Evolutionary conservation across 2,113 vertebrate genomes (phyloP), one percentile per base, ranked within the genome.

Genomic region (Mesoclemmys tuberculata): DNA sequence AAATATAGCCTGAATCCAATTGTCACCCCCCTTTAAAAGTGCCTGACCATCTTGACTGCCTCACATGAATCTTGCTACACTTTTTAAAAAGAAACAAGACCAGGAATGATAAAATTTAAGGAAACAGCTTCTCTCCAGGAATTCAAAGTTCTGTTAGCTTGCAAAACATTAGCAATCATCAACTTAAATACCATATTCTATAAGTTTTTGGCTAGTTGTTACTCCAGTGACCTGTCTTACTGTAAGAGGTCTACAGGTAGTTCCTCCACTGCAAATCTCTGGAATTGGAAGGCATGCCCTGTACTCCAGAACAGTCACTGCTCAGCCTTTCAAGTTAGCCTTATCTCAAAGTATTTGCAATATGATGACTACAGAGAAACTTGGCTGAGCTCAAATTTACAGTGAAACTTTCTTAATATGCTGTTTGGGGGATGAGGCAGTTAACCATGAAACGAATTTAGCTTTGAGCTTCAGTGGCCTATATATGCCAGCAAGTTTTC

Each of bases 371-470:
- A 85, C 80, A 95, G 85, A 96, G 95, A 96, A 91, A 80, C 31
- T 64, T 80, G 85, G 14, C 71, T 31, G 52, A 77, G 84, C 80
- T 93, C 89, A 91, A 90, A 93, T 91, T 91, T 96, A 78, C 49
- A 80, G 56, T 31, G 71, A 85, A 80, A 35, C 44, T 77, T 89
- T 55, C 61, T 48, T 27, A 96, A 90, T 27, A 27, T 29, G 80
- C 14, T 78, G 48, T 64, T 82, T 80, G 4, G 71, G 38, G 86
- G 85, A 95, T 82, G 38, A 82, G 84, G 89, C 89, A 90, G 95
- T 82, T 85, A 94, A 93, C 80, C 75, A 87, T 52, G 27, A 94
- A 95, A 84, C 88, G 95, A 79, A 94, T 93, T 90, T 86, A 94
- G 82, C 87, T 94, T 94, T 90, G 93, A 94, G 92, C 80, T 78